These are phyloP conservation scores for Cossypha niveicapilla DNA, from an alignment of 2,797 vertebrate species.

Conservation along the genomic window DNA sequence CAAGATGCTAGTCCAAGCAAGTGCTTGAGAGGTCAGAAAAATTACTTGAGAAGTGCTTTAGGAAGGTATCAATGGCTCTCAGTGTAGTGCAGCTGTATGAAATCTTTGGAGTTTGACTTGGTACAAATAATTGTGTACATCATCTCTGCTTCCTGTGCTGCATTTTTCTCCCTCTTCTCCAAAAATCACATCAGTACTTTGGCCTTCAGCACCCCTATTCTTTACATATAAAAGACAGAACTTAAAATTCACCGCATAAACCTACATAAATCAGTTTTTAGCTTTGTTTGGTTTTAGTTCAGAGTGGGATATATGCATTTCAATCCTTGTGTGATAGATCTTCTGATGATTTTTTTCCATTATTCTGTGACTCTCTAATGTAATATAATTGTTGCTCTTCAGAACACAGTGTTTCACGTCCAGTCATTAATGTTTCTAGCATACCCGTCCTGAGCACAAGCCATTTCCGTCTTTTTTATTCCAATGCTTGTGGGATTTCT, in stretches of 20 bases:
- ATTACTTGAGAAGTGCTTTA: not conserved
- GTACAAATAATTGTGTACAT: not conserved
- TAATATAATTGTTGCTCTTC: not conserved
- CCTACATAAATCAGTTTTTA: not conserved
- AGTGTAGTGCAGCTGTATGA: not conserved
- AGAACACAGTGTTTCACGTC: not conserved
- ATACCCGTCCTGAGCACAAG: fast-evolving
- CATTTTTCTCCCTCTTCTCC: not conserved
- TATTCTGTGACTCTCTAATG: not conserved
- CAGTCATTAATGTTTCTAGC: not conserved
- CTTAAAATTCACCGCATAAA: not conserved
- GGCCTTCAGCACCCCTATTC: not conserved
- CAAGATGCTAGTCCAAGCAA: not conserved
- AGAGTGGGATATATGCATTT: not conserved
- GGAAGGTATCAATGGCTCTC: not conserved
- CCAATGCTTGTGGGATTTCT: not conserved
- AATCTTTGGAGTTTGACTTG: not conserved
- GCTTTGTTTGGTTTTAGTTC: not conserved
- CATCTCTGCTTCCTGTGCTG: not conserved
- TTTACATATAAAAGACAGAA: not conserved
- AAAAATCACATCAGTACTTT: not conserved
- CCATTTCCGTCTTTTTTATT: not conserved
- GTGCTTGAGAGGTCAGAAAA: not conserved
- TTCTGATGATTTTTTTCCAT: not conserved
- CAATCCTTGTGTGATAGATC: not conserved